These are phyloP conservation scores for Neostethus bicornis DNA, from an alignment of 2,797 vertebrate genomes.

Conservation along the genomic window DNA sequence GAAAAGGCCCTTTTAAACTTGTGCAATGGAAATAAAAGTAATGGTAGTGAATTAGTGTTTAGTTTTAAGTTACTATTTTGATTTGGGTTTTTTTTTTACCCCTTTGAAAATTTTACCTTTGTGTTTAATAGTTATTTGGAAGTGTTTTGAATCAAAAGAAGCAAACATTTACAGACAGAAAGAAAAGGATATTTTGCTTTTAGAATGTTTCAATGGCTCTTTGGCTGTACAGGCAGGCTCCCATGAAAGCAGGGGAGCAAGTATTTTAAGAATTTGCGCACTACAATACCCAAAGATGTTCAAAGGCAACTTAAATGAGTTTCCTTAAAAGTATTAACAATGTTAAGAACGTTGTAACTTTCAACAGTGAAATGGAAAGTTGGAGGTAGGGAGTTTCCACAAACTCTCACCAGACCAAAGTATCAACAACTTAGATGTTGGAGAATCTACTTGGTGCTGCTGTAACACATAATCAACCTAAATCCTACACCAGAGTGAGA, in stretches of 20 bases:
- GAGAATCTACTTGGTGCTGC: conserved; percentile 25
- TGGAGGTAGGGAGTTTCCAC: conserved; percentile 21
- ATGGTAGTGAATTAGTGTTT: not conserved
- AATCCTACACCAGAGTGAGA: conserved; percentile 6
- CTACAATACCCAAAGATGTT: not conserved
- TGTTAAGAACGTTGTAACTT: not conserved
- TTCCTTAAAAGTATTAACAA: not conserved
- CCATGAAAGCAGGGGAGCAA: conserved; percentile 1
- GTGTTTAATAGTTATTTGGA: too few species aligned
- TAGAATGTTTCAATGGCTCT: conserved; percentile 1
- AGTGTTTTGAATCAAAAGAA: too few species aligned
- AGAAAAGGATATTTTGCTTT: conserved; percentile 6
- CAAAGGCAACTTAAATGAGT: not conserved
- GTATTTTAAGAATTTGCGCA: conserved; percentile 1
- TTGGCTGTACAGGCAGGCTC: not conserved
- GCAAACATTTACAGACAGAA: too few species aligned
- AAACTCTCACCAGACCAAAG: conserved; percentile 11
- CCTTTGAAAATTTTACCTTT: too few species aligned
- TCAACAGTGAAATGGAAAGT: not conserved
- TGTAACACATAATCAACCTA: conserved; percentile 20
- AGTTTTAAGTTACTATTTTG: too few species aligned
- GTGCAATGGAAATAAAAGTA: not conserved
- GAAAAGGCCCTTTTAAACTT: conserved; percentile 1
- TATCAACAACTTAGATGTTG: conserved; percentile 48
- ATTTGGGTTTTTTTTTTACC: too few species aligned